Base-by-base conservation (phyloP, 2,113 vertebrate genomes). In the Coregonus clupeaformis region DNA sequence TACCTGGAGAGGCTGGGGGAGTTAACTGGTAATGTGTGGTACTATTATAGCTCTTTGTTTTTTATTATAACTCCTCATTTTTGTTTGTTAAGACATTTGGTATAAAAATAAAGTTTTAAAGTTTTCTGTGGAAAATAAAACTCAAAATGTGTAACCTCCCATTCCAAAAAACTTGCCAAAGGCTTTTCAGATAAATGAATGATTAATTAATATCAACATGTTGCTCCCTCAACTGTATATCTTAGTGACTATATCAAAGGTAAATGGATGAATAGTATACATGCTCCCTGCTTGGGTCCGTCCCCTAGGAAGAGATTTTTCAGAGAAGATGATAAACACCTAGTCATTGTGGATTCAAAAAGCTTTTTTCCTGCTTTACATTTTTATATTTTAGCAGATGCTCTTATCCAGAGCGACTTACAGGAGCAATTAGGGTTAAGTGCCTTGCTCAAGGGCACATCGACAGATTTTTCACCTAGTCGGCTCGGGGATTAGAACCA, bases 151-250 rank as follows among this genome's bases (percentile, higher is more conserved):
- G 3, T 9, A 3, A 22, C 59, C 59, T 62, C 6, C 20, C 16
- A 14, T 57, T 57, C 55, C 27, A 63, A 30, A 72, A 57, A 72
- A 36, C 57, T 14, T 5, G 24, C 3, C 64, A 18, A 29, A 32
- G 65, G 9, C 11, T 29, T 4, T 74, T 85, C 49, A 52, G 49
- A 18, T 65, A 65, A 67, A 67, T 73, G 27, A 74, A 76, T 69
- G 70, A 84, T 82, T 84, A 82, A 83, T 74, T 69, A 81, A 75
- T 25, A 79, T 62, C 71, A 75, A 75, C 52, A 68, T 42, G n/a
- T 36, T 57, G 52, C 30, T 60, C 12, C 29, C 55, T 62, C 45
- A 29, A 20, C 18, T 20, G 6, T 52, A 55, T 30, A 52, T 29
- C 11, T 66, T 66, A n/a, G n/a, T 29, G 7, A 42, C 49, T 60